Evolutionary conservation across 2,888 invertebrate genomes (phyloP), one percentile per base, ranked within the genome.

Genomic region (Ormyrus pomaceus): DNA sequence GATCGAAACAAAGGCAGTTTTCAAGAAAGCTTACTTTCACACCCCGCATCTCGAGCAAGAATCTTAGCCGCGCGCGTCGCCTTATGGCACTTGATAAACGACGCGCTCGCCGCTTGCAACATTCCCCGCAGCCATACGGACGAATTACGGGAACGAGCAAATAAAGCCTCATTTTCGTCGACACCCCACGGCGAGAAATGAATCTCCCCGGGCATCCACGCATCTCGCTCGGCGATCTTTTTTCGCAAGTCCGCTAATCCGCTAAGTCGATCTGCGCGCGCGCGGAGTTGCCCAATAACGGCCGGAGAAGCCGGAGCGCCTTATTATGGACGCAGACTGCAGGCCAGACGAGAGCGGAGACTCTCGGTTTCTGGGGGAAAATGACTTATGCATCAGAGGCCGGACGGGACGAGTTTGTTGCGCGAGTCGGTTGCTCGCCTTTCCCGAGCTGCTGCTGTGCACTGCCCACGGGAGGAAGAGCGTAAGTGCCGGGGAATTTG

Each of bases 381-480:
- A 65, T 65, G 56, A 74, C 74, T 74, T 74, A 74, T 65, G 74
- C 74, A 62, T 62, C 72, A 13, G 34, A 19, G 7, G 13, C 72
- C 5, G 51, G 45, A 19, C 19, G 65, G 56, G 56, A 65, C 74
- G 58, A 74, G 74, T 74, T 74, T 34, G 74, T 74, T 74, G 65
- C 74, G 65, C 56, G 58, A 6, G 51, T 53, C 13, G 51, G 19
- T 62, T 13, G 62, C 69, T 2, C 55, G 19, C 73, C 55, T 61
- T 55, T 55, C 10, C n/a, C 53, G 19, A 13, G 64, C 46, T 11
- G 7, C 65, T 5, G 9, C 58, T 64, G 73, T 53, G 50, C 8
- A 81, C 3, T 8, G 13, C 45, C 51, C 0, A 19, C 19, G 34
- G 1, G 50, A 50, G 59, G 9, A 9, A 59, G 59, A 10, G n/a